Conservation (phyloP, 2,888 invertebrate species). For the Sussaba pulchella region DNA sequence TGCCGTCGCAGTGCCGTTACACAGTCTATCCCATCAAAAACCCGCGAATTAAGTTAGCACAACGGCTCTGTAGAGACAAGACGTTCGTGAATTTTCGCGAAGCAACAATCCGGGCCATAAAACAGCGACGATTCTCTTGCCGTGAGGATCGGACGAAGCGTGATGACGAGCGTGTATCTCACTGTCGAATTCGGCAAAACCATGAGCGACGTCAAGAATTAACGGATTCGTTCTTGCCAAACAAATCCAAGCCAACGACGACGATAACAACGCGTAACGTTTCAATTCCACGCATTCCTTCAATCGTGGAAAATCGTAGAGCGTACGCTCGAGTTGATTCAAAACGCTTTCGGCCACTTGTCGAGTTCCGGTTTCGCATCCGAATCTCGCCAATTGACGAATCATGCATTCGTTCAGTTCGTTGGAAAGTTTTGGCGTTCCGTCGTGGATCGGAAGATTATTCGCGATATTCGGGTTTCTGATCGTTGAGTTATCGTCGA, state of each 20-base stretch:
- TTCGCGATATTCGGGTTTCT: constrained; percentile 21
- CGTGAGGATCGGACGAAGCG: constrained; percentile 85
- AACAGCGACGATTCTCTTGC: constrained; percentile 86
- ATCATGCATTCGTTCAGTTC: constrained; percentile 79
- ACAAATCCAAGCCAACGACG: constrained; percentile 93
- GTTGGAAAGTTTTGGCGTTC: constrained; percentile 38
- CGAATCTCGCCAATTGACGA: constrained; percentile 78
- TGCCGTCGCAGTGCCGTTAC: no score
- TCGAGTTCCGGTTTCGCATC: constrained; percentile 76
- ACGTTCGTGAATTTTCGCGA: constrained; percentile 84
- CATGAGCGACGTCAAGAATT: constrained; percentile 78
- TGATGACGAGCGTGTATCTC: constrained; percentile 87
- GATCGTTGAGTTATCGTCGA: constrained; percentile 22
- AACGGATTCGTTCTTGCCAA: constrained; percentile 77
- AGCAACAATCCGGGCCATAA: constrained; percentile 87
- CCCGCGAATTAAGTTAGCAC: constrained; percentile 85
- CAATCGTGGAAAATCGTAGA: constrained; percentile 97
- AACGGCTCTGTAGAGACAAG: constrained; percentile 87
- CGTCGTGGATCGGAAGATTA: not conserved
- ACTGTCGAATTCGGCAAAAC: constrained; percentile 82
- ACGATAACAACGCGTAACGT: constrained; percentile 92
- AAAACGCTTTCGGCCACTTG: constrained; percentile 80
- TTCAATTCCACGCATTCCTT: constrained; percentile 91
- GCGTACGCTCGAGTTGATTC: constrained; percentile 92
- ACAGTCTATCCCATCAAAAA: not conserved